Percentiles rank a stretch among this genome's conserved stretches.
phyloP scores from a whole-genome alignment of 2,797 vertebrate genomes.

The Bufotes viridis region DNA sequence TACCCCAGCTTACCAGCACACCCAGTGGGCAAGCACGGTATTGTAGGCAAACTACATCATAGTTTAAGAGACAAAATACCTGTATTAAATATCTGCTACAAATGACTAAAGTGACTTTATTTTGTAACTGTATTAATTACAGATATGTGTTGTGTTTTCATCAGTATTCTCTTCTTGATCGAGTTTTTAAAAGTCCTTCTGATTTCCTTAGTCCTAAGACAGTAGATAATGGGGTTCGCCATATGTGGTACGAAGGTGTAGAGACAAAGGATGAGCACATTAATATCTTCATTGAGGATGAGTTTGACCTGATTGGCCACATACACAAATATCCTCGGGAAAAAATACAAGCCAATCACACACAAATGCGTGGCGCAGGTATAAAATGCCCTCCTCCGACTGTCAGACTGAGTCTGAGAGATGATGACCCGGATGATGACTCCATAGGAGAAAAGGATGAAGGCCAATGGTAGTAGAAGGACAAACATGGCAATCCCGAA shows the following conservation, averaged over 20 bases:
- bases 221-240: conserved; percentile 56
- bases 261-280: conserved; percentile 52
- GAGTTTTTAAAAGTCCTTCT: conserved; percentile 35
- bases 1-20: not conserved
- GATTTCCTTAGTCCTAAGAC: conserved; percentile 52
- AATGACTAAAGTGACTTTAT: not conserved
- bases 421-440: conserved; percentile 42
- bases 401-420: conserved; percentile 2
- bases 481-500: conserved; percentile 56
- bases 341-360: conserved; percentile 49
- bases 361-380: conserved; percentile 49
- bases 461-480: conserved; percentile 33
- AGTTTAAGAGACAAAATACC: not conserved
- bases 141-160: not conserved
- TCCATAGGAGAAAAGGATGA: conserved; percentile 53
- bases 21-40: not conserved
- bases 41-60: not conserved
- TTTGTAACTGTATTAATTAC: not conserved
- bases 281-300: conserved; percentile 52
- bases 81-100: not conserved
- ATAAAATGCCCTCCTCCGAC: conserved; percentile 40
- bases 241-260: conserved; percentile 54
- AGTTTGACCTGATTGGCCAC: conserved; percentile 40
- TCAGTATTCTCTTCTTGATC: conserved; percentile 22
- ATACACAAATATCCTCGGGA: conserved; percentile 56